Evolutionary conservation across 53 echinoderm and acorn worm genomes (phyloP), one percentile per base, ranked within the genome.

Genomic region (Stichopus horrens): DNA sequence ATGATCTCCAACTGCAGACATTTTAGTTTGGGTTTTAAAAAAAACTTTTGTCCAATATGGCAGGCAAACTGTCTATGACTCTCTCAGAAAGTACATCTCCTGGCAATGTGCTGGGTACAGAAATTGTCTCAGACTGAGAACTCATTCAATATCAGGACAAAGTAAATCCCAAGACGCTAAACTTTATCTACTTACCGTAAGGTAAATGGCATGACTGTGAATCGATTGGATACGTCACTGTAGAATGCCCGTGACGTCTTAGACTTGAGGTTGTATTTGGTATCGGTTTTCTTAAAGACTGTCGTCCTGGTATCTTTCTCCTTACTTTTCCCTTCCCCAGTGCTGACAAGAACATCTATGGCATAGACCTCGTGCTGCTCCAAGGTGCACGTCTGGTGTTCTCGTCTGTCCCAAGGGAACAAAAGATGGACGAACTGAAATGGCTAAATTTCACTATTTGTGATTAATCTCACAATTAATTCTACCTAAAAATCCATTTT

Each of bases 281-380:
- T 53, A 14, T 94, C 96, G 4, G 95, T 98, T 85, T 88, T 92
- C 92, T 98, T 98, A 92, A 80, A 96, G 52, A 98, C 88, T 4
- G 98, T 94, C 13, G 95, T 93, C 11, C 96, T 87, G 7, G 89
- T 79, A 55, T 94, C 93, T 8, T 63, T n/a, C 66, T 98, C 98
- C 66, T 91, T 96, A 9, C 91, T 90, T 77, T 98, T 98, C 71
- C 98, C 98, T 51, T 98, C 95, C 1, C 95, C 98, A 7, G 95
- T 93, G 66, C 96, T 92, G 68, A 98, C 85, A 16, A 98, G 88
- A 20, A 96, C 93, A 74, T 98, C 98, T 1, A 98, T 74, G 55
- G 94, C 97, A 83, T 97, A 97, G 7, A 95, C 97, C 87, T 97
- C 97, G 37, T 97, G 92, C 16, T 92, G 91, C 58, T 95, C 94